These are phyloP conservation scores for Acyrthosiphon pisum DNA, from an alignment of 1,140 invertebrate genomes.

Conservation along the genomic window DNA sequence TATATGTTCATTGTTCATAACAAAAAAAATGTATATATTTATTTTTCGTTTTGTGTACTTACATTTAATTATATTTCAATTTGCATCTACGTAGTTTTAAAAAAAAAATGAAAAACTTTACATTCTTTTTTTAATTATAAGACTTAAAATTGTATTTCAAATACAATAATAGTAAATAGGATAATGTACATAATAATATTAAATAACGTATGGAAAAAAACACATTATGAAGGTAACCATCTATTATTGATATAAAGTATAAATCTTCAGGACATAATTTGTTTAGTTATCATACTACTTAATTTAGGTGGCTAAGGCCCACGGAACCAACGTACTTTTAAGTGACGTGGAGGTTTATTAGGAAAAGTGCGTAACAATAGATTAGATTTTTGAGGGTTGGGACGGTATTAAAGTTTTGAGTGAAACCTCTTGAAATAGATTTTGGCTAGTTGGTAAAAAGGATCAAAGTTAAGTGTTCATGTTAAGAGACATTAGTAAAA, in stretches of 20 bases:
- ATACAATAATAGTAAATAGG: too few relatives aligned
- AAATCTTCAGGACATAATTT: neutral
- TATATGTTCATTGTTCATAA: too few relatives aligned
- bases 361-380: neutral
- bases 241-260: too few relatives aligned
- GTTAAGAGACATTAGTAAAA: too few relatives aligned
- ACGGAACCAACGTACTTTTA: neutral
- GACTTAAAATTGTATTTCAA: too few relatives aligned
- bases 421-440: too few relatives aligned
- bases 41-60: neutral
- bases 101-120: neutral
- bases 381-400: neutral
- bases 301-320: neutral
- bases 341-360: neutral
- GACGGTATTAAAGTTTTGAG: neutral
- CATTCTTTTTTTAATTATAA: too few relatives aligned
- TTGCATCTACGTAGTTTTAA: neutral
- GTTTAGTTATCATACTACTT: neutral
- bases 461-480: too few relatives aligned
- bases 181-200: too few relatives aligned
- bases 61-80: neutral
- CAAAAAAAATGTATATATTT: neutral
- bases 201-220: too few relatives aligned
- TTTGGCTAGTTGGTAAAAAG: too few relatives aligned
- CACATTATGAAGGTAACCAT: neutral